These are phyloP conservation scores for Lonchura striata DNA, from an alignment of 2,113 vertebrate species.

Conservation along the genomic window DNA sequence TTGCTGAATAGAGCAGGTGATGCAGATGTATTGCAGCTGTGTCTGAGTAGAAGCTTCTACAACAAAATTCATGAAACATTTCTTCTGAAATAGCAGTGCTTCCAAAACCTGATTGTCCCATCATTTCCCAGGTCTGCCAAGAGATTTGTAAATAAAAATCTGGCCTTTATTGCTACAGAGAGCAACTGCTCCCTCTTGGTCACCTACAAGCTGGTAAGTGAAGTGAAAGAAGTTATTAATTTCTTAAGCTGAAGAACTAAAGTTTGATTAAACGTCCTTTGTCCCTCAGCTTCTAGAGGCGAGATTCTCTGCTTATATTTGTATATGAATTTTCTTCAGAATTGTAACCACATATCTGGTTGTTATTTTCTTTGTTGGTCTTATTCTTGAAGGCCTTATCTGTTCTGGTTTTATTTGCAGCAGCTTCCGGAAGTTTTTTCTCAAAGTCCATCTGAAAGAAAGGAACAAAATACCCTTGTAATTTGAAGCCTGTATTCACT, in stretches of 20 bases:
- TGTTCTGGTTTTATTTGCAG: constrained; percentile 14
- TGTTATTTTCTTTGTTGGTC: neutral
- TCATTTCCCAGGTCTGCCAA: neutral
- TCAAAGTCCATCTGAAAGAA: constrained; percentile 55
- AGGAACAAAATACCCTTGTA: neutral
- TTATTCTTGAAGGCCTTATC: constrained; percentile 38
- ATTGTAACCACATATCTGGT: constrained; percentile 35
- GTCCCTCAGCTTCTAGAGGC: constrained; percentile 48
- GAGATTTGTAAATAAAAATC: neutral
- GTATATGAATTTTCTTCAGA: constrained; percentile 65
- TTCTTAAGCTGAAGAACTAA: neutral
- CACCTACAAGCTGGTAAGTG: neutral
- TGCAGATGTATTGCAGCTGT: neutral
- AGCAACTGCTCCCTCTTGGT: neutral
- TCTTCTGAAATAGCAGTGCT: neutral
- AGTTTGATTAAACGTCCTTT: neutral
- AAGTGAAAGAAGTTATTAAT: neutral
- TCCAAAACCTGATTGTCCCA: neutral
- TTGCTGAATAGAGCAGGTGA: neutral
- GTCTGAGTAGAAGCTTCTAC: neutral
- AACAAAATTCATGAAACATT: neutral
- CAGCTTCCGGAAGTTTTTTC: neutral
- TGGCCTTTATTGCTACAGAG: neutral
- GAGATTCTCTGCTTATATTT: constrained; percentile 66
- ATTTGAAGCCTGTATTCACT: neutral